Percentiles rank a stretch among this genome's conserved stretches.
Conservation (phyloP, 23 tunicate species). For the Clavelina lepadiformis region DNA sequence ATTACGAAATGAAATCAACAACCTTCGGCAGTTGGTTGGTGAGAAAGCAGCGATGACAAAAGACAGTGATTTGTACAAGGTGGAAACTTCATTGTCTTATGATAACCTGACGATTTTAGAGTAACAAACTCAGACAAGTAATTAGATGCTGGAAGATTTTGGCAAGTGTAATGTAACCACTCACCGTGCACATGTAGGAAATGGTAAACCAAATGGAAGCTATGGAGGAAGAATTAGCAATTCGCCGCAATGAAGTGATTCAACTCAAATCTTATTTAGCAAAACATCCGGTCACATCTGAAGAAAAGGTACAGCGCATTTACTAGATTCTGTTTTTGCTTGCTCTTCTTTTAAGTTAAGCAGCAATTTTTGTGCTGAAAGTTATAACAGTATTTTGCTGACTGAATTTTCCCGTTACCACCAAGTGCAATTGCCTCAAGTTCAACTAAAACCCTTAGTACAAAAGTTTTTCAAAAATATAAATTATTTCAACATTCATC, state of each 20-base stretch:
- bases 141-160: no score
- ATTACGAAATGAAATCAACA: conserved; percentile 41
- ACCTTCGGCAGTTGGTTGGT: conserved; percentile 52
- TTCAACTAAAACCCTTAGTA: no score
- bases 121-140: background rate
- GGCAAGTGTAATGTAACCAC: background rate
- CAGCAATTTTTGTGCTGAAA: no score
- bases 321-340: no score
- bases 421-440: no score
- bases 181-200: conserved; percentile 28
- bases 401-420: no score
- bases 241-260: conserved; percentile 60
- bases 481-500: no score
- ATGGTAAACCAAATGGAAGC: conserved; percentile 58
- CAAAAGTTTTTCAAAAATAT: no score
- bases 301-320: conserved; percentile 16
- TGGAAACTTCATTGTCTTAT: background rate
- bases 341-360: no score
- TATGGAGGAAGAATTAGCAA: conserved; percentile 79
- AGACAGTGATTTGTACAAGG: conserved; percentile 74
- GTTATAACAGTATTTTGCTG: no score
- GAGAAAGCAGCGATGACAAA: conserved; percentile 25
- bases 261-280: conserved; percentile 46
- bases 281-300: conserved; percentile 5
- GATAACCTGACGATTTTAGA: background rate